Percentiles rank a stretch among this genome's conserved stretches.
phyloP scores from a whole-genome alignment of 1,140 invertebrate species.

The Platyscapa corneri region DNA sequence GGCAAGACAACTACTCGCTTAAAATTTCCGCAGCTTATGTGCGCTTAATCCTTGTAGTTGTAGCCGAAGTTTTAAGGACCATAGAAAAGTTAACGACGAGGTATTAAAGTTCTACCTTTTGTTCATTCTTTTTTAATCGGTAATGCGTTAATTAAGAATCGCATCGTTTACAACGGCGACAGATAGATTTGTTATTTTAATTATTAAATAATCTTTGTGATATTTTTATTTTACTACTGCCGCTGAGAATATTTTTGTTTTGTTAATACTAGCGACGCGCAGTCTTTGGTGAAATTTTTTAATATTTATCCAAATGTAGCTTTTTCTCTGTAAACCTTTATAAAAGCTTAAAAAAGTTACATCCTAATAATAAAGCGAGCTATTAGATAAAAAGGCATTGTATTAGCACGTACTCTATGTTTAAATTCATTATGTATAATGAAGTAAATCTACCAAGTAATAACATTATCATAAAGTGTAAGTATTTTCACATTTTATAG shows the following conservation, averaged over 20 bases:
- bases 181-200: no score
- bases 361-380: no score
- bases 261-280: not conserved
- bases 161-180: no score
- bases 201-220: no score
- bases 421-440: not conserved
- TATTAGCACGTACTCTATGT: not conserved
- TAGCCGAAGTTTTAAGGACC: constrained; percentile 12
- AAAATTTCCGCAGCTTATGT: not conserved
- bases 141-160: no score
- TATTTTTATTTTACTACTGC: no score
- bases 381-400: not conserved
- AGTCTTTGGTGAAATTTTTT: not conserved
- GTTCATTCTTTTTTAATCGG: no score
- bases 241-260: not conserved
- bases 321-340: not conserved
- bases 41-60: constrained; percentile 4
- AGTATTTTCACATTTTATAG: no score
- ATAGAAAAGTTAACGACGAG: not conserved
- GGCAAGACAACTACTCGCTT: not conserved
- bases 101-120: no score
- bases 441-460: not conserved
- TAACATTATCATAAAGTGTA: not conserved
- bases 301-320: not conserved
- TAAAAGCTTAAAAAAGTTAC: not conserved